phyloP scores from a whole-genome alignment of 2,113 vertebrate species.

The Rissa tridactyla region DNA sequence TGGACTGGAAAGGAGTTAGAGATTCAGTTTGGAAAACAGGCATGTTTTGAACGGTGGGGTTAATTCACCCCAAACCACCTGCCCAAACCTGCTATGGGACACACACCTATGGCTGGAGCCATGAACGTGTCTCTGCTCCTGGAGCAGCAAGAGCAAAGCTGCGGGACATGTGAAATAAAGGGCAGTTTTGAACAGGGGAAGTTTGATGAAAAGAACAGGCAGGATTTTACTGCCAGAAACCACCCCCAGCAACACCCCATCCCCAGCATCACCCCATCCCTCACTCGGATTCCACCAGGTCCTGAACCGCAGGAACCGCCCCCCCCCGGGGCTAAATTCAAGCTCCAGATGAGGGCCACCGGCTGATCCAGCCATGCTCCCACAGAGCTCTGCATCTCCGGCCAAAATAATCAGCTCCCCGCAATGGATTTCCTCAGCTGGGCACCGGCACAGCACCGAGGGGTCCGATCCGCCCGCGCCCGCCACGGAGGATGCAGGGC shows the following conservation, averaged over 20 bases:
- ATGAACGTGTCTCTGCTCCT: fast-evolving
- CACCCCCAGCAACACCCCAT: background rate
- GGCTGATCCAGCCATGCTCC: background rate
- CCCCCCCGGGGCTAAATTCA: background rate
- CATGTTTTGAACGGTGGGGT: fast-evolving
- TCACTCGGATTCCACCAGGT: background rate
- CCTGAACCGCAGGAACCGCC: background rate
- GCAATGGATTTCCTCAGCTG: background rate
- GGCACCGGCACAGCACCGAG: fast-evolving
- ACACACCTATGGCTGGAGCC: background rate
- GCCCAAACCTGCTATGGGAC: fast-evolving
- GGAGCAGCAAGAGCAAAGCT: background rate
- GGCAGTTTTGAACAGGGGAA: background rate
- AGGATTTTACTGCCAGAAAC: background rate
- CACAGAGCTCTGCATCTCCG: background rate
- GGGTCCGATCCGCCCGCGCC: fast-evolving
- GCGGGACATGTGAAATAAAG: background rate
- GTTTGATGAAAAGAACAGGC: background rate
- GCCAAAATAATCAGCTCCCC: background rate
- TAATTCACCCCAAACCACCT: background rate
- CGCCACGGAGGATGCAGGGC: background rate
- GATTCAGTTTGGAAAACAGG: background rate
- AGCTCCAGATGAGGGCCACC: background rate
- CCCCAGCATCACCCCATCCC: background rate
- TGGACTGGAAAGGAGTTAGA: background rate